Evolutionary conservation across 2,113 vertebrate genomes (phyloP).

Genomic region (Epinephelus cyanopodus): DNA sequence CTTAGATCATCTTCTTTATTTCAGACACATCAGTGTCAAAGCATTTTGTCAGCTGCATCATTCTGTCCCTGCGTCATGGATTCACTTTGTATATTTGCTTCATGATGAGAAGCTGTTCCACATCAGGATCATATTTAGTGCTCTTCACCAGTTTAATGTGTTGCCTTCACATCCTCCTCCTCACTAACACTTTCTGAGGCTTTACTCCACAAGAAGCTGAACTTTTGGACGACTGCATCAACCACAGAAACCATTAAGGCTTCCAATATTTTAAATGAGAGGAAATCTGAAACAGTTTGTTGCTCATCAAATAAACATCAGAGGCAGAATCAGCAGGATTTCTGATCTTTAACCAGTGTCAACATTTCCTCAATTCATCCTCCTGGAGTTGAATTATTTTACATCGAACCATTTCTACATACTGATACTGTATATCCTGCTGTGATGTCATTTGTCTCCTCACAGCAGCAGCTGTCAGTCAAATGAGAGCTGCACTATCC

Average conservation of each 20-base stretch:
- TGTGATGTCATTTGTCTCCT: constrained; percentile 20
- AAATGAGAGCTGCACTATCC: constrained; percentile 1
- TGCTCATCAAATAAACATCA: constrained; percentile 29
- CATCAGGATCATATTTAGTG: background rate
- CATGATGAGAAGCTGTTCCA: background rate
- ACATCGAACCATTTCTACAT: background rate
- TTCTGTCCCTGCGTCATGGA: background rate
- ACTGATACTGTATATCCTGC: background rate
- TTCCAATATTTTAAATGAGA: background rate
- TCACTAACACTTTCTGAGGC: background rate
- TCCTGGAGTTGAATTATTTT: constrained; percentile 14
- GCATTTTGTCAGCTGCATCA: background rate
- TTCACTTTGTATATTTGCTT: background rate
- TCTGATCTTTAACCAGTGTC: background rate
- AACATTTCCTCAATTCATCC: background rate
- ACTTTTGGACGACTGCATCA: too few relatives aligned
- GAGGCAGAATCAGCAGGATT: background rate
- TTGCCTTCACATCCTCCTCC: background rate
- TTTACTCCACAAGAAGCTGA: background rate
- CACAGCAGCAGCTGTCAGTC: constrained; percentile 31
- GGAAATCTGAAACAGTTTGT: background rate
- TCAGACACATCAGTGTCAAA: background rate
- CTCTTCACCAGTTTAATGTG: background rate
- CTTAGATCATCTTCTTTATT: background rate
- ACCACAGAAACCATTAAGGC: background rate